These are phyloP conservation scores for Mamestra brassicae DNA, from an alignment of 2,888 invertebrate species.

Conservation along the genomic window DNA sequence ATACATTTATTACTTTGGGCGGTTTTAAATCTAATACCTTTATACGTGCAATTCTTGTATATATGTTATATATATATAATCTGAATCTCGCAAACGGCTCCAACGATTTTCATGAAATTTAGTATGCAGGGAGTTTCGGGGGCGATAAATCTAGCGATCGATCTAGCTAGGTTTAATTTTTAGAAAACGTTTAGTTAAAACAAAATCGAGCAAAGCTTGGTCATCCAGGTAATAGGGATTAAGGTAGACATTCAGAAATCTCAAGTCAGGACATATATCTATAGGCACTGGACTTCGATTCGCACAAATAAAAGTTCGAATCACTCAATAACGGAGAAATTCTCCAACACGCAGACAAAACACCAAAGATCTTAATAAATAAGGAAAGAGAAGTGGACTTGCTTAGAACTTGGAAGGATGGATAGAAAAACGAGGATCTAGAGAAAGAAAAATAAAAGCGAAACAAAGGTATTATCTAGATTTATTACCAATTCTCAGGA, in stretches of 20 bases:
- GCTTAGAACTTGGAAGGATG: background rate
- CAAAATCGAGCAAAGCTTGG: no score
- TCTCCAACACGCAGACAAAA: background rate
- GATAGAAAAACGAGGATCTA: background rate
- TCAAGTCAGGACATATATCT: background rate
- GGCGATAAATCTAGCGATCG: no score
- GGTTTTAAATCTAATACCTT: no score
- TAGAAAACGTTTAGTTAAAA: no score
- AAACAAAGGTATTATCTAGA: slow-evolving; percentile 29
- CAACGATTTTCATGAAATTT: no score
- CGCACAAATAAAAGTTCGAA: background rate
- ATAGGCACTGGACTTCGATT: background rate
- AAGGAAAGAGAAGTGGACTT: slow-evolving; percentile 8
- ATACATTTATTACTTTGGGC: no score
- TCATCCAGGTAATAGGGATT: background rate
- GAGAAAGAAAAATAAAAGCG: slow-evolving; percentile 35
- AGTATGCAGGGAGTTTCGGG: no score
- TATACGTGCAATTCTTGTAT: no score
- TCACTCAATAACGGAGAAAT: no score
- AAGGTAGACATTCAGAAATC: background rate
- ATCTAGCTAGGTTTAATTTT: no score
- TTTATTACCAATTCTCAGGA: slow-evolving; percentile 21
- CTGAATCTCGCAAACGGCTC: no score
- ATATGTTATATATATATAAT: no score
- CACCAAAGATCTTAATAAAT: background rate